Evolutionary conservation across 2,888 invertebrate genomes (phyloP).

Genomic region (Lasioglossum villosulum): DNA sequence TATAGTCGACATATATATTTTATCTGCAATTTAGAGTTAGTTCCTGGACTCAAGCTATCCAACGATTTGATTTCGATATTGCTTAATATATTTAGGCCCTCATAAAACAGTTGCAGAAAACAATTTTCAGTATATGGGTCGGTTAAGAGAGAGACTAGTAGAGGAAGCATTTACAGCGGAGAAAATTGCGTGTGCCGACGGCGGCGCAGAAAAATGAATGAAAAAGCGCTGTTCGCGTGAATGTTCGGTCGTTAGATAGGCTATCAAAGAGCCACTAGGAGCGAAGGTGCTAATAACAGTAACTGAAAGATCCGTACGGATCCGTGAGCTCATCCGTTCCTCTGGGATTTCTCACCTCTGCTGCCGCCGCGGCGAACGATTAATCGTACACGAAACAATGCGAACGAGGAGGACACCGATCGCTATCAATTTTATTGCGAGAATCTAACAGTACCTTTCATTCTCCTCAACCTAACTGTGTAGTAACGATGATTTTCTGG

Average conservation of each 20-base stretch:
- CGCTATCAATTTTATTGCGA: slow-evolving; percentile 33
- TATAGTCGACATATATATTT: too few relatives aligned
- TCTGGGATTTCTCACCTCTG: slow-evolving; percentile 24
- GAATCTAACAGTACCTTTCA: slow-evolving; percentile 36
- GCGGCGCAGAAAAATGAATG: not conserved
- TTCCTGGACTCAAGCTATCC: too few relatives aligned
- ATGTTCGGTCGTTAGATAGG: not conserved
- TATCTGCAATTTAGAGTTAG: too few relatives aligned
- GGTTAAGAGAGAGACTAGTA: not conserved
- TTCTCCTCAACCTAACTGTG: not conserved
- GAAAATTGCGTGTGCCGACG: not conserved
- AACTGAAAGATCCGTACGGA: not conserved
- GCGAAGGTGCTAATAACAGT: not conserved
- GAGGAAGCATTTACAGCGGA: not conserved
- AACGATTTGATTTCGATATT: too few relatives aligned
- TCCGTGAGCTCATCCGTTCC: not conserved
- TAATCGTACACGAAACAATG: slow-evolving; percentile 23
- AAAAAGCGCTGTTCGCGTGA: not conserved
- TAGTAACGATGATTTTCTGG: not conserved
- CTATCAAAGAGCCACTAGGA: not conserved
- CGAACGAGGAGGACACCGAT: slow-evolving; percentile 26
- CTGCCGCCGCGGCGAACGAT: not conserved
- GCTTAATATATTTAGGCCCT: too few relatives aligned
- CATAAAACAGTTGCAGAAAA: too few relatives aligned
- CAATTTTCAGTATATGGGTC: not conserved